Conservation (phyloP, 2,797 vertebrate genomes). For the Urophycis tenuis region DNA sequence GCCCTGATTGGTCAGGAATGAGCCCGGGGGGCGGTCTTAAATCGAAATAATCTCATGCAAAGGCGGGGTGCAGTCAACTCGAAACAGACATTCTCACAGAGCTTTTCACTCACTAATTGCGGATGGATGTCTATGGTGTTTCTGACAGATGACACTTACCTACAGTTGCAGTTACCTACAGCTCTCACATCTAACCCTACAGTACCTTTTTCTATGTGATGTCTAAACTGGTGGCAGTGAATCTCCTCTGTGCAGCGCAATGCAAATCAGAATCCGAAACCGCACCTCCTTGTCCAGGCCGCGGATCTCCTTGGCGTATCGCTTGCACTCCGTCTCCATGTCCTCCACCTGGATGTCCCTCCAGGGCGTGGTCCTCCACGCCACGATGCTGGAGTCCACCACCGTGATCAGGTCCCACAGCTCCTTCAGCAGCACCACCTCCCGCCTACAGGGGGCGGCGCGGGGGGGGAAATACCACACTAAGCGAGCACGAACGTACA, state of each 20-base stretch:
- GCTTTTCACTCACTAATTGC: no score
- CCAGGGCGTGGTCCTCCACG: conserved; percentile 85
- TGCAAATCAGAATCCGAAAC: background rate
- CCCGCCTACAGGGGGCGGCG: conserved; percentile 46
- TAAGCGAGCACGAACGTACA: background rate
- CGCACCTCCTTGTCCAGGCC: conserved; percentile 81
- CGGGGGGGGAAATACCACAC: background rate
- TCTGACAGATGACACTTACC: background rate
- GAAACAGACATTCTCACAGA: no score
- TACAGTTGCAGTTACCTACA: no score
- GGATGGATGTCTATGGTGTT: no score
- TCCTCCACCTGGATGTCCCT: conserved; percentile 82
- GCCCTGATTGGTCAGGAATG: no score
- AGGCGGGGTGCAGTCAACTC: no score
- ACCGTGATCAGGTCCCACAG: conserved; percentile 86
- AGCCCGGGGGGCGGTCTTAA: no score
- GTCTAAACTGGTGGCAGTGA: background rate
- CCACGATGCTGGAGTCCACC: conserved; percentile 76
- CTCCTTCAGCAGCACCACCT: conserved; percentile 82
- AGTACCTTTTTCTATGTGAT: conserved; percentile 11
- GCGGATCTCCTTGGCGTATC: conserved; percentile 79
- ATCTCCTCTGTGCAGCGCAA: background rate
- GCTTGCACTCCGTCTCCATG: conserved; percentile 87
- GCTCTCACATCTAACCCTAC: background rate
- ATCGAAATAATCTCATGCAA: no score